phyloP scores from a whole-genome alignment of 2,888 invertebrate genomes.

The Melitaea athalia region DNA sequence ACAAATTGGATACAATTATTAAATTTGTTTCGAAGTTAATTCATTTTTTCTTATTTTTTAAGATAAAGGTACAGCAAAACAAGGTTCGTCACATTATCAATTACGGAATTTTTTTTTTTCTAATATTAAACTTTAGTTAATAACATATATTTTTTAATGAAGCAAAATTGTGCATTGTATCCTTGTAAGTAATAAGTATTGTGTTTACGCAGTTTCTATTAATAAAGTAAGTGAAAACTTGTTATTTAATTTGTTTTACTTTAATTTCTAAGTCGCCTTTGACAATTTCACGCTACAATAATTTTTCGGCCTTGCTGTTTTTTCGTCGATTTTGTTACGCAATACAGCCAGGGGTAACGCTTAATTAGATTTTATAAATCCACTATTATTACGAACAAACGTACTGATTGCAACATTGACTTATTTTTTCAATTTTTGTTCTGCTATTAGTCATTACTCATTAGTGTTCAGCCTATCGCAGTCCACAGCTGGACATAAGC shows the following conservation, averaged over 20 bases:
- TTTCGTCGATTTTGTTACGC: constrained; percentile 29
- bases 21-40: constrained; percentile 14
- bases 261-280: constrained; percentile 42
- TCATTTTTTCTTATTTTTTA: neutral
- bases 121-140: neutral
- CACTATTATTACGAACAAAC: neutral
- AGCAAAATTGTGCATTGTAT: neutral
- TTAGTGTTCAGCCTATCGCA: no score
- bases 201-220: neutral
- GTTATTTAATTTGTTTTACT: constrained; percentile 38
- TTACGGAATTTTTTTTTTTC: neutral
- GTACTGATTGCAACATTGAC: neutral
- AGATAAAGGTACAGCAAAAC: no score
- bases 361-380: constrained; percentile 34
- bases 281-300: constrained; percentile 49
- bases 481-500: no score
- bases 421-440: neutral
- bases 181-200: neutral
- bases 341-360: constrained; percentile 37
- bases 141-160: neutral
- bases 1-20: constrained; percentile 9
- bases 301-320: constrained; percentile 47
- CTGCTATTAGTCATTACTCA: no score
- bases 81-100: neutral
- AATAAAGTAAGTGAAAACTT: constrained; percentile 24